A percentile compares a stretch with the other conserved stretches of the same genome.
Evolutionary conservation across 2,888 invertebrate species (phyloP).

Genomic region (Mimachlamys varia): DNA sequence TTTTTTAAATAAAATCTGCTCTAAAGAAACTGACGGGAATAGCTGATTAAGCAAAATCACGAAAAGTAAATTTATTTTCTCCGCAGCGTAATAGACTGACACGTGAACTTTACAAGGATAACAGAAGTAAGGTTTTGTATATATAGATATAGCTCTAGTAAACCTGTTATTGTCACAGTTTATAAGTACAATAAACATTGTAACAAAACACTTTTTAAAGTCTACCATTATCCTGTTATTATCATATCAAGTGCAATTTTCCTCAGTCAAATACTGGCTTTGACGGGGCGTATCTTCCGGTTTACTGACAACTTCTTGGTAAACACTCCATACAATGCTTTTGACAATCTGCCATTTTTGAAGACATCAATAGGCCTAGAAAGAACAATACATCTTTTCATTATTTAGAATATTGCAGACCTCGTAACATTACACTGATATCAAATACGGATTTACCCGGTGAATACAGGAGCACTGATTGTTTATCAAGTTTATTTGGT

Average conservation of each 20-base stretch:
- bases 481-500: neutral
- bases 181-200: slow-evolving; percentile 10
- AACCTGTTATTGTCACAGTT: neutral
- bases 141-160: neutral
- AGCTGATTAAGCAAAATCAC: neutral
- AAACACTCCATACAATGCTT: neutral
- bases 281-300: neutral
- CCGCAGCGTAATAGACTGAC: neutral
- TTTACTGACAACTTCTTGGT: slow-evolving; percentile 3
- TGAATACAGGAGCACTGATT: neutral
- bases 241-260: slow-evolving; percentile 36
- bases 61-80: neutral
- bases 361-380: neutral
- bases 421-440: slow-evolving; percentile 3
- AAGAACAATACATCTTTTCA: slow-evolving; percentile 9
- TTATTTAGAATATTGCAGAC: slow-evolving; percentile 21
- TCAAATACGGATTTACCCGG: neutral
- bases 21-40: neutral
- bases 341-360: slow-evolving; percentile 22
- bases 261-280: neutral
- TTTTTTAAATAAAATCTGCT: neutral
- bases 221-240: neutral
- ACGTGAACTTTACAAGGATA: neutral
- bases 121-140: neutral
- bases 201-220: slow-evolving; percentile 13